Conservation (phyloP, 2,797 vertebrate genomes). For the Cossypha niveicapilla region DNA sequence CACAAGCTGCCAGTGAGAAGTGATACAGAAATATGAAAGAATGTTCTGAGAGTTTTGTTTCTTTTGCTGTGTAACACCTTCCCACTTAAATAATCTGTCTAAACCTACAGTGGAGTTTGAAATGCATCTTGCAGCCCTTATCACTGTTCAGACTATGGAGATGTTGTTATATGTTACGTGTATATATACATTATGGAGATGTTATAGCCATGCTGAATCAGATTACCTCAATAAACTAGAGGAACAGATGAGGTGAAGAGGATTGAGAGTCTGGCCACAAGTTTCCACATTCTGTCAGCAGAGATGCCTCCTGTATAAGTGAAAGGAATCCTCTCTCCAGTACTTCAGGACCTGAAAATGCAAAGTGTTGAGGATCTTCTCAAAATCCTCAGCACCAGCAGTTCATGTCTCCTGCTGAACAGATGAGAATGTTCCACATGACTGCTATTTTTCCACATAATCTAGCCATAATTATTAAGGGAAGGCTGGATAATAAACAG, state of each 20-base stretch:
- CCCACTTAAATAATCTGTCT: not conserved
- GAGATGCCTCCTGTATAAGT: not conserved
- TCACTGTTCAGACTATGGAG: not conserved
- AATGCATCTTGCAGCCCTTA: not conserved
- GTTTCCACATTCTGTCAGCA: not conserved
- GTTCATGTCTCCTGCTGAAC: not conserved
- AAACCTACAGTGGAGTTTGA: not conserved
- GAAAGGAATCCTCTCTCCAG: not conserved
- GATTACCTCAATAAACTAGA: not conserved
- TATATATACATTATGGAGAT: not conserved
- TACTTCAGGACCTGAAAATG: not conserved
- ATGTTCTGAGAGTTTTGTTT: not conserved
- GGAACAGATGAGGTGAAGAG: not conserved
- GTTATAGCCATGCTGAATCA: not conserved
- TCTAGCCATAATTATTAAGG: not conserved
- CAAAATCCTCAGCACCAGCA: not conserved
- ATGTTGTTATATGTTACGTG: not conserved
- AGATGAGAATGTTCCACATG: not conserved
- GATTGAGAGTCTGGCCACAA: not conserved
- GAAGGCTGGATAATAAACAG: not conserved
- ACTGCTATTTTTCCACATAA: not conserved
- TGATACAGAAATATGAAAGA: not conserved
- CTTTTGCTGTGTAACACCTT: not conserved
- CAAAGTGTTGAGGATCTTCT: not conserved
- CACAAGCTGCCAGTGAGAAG: not conserved